Conservation (phyloP, 2,113 vertebrate genomes). For the Riparia riparia region DNA sequence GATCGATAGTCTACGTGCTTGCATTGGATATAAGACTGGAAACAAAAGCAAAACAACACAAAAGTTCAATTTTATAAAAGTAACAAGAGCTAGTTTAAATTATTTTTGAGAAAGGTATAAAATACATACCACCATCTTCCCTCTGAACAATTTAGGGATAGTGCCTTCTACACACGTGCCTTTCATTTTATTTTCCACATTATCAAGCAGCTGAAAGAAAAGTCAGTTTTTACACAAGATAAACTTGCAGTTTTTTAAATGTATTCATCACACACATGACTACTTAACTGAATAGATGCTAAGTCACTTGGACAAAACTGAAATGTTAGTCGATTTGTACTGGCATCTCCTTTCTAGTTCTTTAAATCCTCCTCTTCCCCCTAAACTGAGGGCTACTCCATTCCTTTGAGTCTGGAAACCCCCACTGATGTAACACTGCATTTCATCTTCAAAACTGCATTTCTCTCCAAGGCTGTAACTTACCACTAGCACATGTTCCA, state of each 20-base stretch:
- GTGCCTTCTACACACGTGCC: conserved; percentile 99
- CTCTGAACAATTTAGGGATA: conserved; percentile 97
- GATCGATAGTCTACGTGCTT: conserved; percentile 98
- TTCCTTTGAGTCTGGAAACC: not conserved
- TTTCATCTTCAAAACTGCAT: not conserved
- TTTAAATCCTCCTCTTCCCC: not conserved
- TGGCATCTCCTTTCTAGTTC: not conserved
- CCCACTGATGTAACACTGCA: not conserved
- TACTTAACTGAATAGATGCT: not conserved
- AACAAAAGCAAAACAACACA: not conserved
- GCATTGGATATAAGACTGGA: conserved; percentile 97
- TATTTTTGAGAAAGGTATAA: not conserved
- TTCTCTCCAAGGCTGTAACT: not conserved
- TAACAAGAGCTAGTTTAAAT: not conserved
- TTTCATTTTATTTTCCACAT: conserved; percentile 99
- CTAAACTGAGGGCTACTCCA: not conserved
- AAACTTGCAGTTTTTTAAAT: not conserved
- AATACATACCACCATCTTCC: conserved; percentile 98
- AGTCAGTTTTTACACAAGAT: not conserved
- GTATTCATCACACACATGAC: not conserved
- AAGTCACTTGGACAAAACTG: not conserved
- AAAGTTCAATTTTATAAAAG: not conserved
- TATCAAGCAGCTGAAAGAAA: conserved; percentile 93
- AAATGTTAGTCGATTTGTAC: not conserved
- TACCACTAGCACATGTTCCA: not conserved